Evolutionary conservation across 2,888 invertebrate genomes (phyloP).

Genomic region (Kuschelorhynchus macadamiae): DNA sequence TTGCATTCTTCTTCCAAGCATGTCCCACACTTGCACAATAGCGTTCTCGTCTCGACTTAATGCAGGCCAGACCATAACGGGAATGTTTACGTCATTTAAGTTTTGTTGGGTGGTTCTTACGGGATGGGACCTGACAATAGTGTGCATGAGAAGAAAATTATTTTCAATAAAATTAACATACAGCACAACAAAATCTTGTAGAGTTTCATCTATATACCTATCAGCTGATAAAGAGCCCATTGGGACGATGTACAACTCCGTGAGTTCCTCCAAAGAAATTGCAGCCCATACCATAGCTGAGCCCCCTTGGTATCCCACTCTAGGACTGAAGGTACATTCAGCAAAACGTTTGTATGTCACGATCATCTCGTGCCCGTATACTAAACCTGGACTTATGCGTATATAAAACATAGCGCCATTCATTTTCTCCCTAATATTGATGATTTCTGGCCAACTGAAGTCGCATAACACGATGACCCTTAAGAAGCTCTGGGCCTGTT

Average conservation of each 20-base stretch:
- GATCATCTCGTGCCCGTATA: conserved; percentile 14
- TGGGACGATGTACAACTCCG: conserved; percentile 32
- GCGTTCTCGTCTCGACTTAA: not conserved
- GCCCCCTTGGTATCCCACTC: conserved; percentile 8
- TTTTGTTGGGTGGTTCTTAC: not conserved
- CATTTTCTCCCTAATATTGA: conserved; percentile 8
- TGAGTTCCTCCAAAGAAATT: conserved; percentile 31
- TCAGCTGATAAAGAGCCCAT: conserved; percentile 20
- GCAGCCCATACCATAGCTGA: conserved; percentile 24
- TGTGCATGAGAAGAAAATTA: not conserved
- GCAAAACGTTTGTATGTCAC: conserved; percentile 16
- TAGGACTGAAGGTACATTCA: conserved; percentile 29
- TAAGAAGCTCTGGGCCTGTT: conserved; percentile 11
- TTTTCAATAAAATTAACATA: conserved; percentile 18
- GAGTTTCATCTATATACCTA: conserved; percentile 28
- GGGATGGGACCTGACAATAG: conserved; percentile 1
- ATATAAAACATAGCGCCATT: conserved; percentile 27
- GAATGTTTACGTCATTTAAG: not conserved
- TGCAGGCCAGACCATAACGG: not conserved
- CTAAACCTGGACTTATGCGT: conserved; percentile 31
- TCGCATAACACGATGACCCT: not conserved
- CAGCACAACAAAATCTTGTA: conserved; percentile 18
- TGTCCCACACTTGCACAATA: not conserved
- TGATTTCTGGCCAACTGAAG: conserved; percentile 10
- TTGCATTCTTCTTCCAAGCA: conserved; percentile 1